Evolutionary conservation across 2,888 invertebrate genomes (phyloP), one percentile per base, ranked within the genome.

Genomic region (Lepidonotus clava): DNA sequence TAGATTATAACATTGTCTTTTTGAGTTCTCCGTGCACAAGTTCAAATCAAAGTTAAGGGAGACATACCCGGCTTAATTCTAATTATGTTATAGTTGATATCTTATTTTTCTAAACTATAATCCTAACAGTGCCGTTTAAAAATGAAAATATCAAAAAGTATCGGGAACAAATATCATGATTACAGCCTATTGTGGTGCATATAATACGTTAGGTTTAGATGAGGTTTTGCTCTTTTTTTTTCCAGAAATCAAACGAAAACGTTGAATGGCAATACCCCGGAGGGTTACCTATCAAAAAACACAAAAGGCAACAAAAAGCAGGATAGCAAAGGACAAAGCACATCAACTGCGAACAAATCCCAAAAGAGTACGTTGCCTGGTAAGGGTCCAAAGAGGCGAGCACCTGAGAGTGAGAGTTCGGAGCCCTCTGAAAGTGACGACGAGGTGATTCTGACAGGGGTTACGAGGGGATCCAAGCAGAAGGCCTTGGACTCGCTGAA

Each of bases 401-500:
- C 21, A 36, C 0, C 38, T 1, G 36, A 71, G 71, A 71, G 14
- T 34, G 21, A 8, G 71, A 71, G 14, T n/a, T 61, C 61, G 5
- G 28, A 1, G 11, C 24, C 24, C 2, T 34, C 38, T 11, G 8
- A 6, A 34, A 36, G 36, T 80, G 80, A 80, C 21, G 28, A 46
- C 32, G 80, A 80, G 28, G 80, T 80, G 28, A 80, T 80, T 21
- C 46, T 80, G 1, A 41, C 80, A 24, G 80, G 80, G 1, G 28
- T 41, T 11, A 34, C 83, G n/a, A 28, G 83, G 28, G 34, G 14
- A 14, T 53, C 83, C 11, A 83, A 83, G 34, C 6, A 0, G 34
- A 83, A 83, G 56, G 56, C 83, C 5, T 2, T 83, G 1, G 83
- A 53, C 21, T 24, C 53, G 0, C 24, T 83, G 53, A 46, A 8